These are phyloP conservation scores for Caenorhabditis elegans DNA, from an alignment of 1,140 invertebrate species.

Conservation along the genomic window WBcel235 BX284605.5:6784001-6784500, in stretches of 20 bases:
- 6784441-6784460: conserved; percentile 32
- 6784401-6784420: conserved; percentile 38
- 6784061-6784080: conserved; percentile 1
- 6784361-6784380: conserved; percentile 11
- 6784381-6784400: conserved; percentile 26
- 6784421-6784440: conserved; percentile 5
- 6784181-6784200: background rate
- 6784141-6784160: background rate
- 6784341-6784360: background rate
- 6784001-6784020: background rate
- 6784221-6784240: background rate
- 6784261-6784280: background rate
- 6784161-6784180: background rate
- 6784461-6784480: conserved; percentile 32
- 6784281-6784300: conserved; percentile 1
- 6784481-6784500: conserved; percentile 43
- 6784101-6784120: background rate
- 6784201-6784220: background rate
- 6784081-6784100: background rate
- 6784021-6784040: background rate
- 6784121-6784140: background rate
- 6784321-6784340: background rate
- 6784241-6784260: background rate
- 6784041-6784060: background rate
- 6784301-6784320: background rate